Evolutionary conservation across 2,888 invertebrate genomes (phyloP).

Genomic region (Rhingia campestris): DNA sequence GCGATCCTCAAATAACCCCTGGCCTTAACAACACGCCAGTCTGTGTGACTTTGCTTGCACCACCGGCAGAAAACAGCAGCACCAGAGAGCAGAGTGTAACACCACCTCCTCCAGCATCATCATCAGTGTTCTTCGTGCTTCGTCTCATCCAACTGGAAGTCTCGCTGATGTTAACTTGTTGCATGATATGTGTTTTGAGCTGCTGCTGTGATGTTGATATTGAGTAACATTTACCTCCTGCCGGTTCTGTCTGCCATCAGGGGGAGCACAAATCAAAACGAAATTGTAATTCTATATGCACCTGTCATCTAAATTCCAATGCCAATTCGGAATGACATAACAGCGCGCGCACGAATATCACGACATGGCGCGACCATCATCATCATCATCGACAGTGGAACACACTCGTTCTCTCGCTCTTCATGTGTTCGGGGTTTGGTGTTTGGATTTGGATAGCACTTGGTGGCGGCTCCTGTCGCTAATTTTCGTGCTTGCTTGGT

Average conservation of each 20-base stretch:
- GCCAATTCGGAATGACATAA: constrained; percentile 62
- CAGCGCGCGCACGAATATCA: constrained; percentile 64
- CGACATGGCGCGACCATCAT: constrained; percentile 38
- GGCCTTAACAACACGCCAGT: not conserved
- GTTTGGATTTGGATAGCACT: constrained; percentile 7
- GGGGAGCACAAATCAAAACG: constrained; percentile 65
- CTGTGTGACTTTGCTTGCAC: constrained; percentile 8
- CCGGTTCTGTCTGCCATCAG: constrained; percentile 30
- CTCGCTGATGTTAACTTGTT: constrained; percentile 42
- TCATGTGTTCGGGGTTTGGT: not conserved
- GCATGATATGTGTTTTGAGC: constrained; percentile 52
- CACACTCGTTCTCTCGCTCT: not conserved
- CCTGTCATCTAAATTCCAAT: constrained; percentile 72
- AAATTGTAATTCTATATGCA: constrained; percentile 68
- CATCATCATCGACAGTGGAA: constrained; percentile 47
- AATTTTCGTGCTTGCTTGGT: constrained; percentile 48
- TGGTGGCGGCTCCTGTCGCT: constrained; percentile 60
- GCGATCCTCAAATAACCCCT: constrained; percentile 44
- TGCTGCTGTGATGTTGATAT: constrained; percentile 55
- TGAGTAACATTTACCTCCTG: constrained; percentile 60
- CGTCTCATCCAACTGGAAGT: constrained; percentile 3
- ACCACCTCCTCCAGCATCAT: constrained; percentile 7
- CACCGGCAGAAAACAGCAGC: constrained; percentile 30
- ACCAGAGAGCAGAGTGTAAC: constrained; percentile 1
- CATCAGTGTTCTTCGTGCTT: not conserved